Evolutionary conservation across 2,888 invertebrate species (phyloP), one percentile per base, ranked within the genome.

Genomic region (Exephanes ischioxanthus): DNA sequence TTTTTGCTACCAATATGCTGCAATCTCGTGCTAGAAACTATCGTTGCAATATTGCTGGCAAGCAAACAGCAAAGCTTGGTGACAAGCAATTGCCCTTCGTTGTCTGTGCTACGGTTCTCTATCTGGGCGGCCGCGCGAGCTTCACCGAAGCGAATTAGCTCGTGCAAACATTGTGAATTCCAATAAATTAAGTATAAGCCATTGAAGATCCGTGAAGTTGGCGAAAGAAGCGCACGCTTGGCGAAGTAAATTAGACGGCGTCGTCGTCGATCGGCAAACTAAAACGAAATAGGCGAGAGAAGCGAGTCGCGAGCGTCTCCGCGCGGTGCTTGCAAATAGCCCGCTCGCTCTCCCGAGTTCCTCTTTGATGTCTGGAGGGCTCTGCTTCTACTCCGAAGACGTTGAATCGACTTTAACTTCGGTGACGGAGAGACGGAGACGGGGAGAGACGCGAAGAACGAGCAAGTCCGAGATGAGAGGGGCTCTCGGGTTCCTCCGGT

Each of bases 321-420:
- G 14, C 30, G 61, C 45, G 51, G 55, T 68, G 53, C 63, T 81
- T 84, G 84, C 37, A 81, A 84, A 84, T 84, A 84, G 84, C 68
- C 72, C 37, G 66, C 16, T 26, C 30, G 55, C 58, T 71, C 55
- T 61, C 51, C 33, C 58, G 61, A 53, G 51, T 41, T 37, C 22
- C 37, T 37, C 78, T 85, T 83, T 85, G 78, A 85, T 79, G 84
- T 85, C 78, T 85, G 78, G 76, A 67, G 66, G 58, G 63, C 70
- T 84, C 70, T 84, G 76, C 55, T 76, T 72, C 58, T 48, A 58
- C 71, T 77, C 80, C 80, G 76, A 53, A 53, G 48, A 79, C n/a
- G 73, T 66, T 51, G 67, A 37, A 51, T 53, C 63, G 76, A 30
- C 75, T 41, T 78, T 53, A 73, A 71, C 66, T 19, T 73, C 51